Evolutionary conservation across 1,140 invertebrate genomes (phyloP), one percentile per base, ranked within the genome.

Genomic region (Hermatobates lingyangjiaoensis): DNA sequence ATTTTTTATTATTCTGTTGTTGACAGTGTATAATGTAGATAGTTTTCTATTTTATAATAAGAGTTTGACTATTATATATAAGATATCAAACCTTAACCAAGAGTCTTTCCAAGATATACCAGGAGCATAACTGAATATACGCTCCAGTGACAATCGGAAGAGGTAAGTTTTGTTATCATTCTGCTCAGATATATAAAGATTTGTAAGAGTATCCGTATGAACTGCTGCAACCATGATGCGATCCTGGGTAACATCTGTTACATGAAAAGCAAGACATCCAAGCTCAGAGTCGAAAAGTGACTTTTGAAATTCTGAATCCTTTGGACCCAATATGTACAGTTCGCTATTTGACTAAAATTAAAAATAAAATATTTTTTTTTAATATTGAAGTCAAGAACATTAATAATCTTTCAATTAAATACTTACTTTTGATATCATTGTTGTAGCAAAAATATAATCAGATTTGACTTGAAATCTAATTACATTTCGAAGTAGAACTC

Each of bases 381-480:
- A 5, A 20, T 30, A 27, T 51, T 49, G 1, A 14, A 20, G 2
- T 2, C 12, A 1, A 34, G 18, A 49, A 38, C 10, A 51, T 27
- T 21, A 2, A 51, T 15, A 15, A 44, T 21, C 15, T 25, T 15
- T 2, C 2, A 51, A 39, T 15, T 20, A 38, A n/a, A n/a, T 49
- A 45, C 26, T 47, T 50, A 56, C 55, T 45, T 55, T 42, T 5
- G 20, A 5, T 1, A 47, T 27, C 49, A 56, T 73, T 58, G 70
- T 79, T 0, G 80, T 83, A 0, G 79, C 86, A 68, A 92, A 91
- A 74, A 89, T 79, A 61, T 82, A 91, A 54, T 87, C 81, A 5
- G 78, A 83, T 61, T 76, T 79, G 2, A 88, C 72, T 62, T 84
- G 79, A 65, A 92, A 87, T 59, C 90, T 82, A 60, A 81, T 74